phyloP scores from a whole-genome alignment of 2,113 vertebrate species.

The Nematolebias whitei region DNA sequence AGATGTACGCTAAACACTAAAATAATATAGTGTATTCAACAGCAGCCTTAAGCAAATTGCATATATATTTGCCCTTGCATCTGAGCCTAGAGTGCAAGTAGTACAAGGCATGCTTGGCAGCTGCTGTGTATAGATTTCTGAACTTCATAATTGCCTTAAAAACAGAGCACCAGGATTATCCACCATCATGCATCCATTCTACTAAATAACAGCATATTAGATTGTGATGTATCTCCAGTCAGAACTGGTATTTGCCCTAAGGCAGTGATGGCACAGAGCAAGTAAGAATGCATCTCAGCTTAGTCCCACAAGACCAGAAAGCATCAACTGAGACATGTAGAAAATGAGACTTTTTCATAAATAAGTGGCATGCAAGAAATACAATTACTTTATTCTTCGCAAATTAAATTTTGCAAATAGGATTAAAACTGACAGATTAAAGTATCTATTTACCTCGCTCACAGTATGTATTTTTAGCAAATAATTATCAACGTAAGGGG shows the following conservation, averaged over 20 bases:
- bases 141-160: constrained; percentile 75
- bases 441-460: constrained; percentile 5
- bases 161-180: constrained; percentile 74
- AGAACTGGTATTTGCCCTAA: constrained; percentile 58
- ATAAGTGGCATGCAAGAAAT: constrained; percentile 34
- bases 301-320: constrained; percentile 19
- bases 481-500: constrained; percentile 37
- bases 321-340: constrained; percentile 10
- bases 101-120: constrained; percentile 27
- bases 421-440: constrained; percentile 37
- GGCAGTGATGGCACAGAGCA: constrained; percentile 48
- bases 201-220: constrained; percentile 76
- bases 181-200: constrained; percentile 66
- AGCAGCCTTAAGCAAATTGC: constrained; percentile 19
- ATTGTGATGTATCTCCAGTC: constrained; percentile 57
- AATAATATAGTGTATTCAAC: no score
- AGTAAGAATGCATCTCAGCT: constrained; percentile 35
- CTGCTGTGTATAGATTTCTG: constrained; percentile 53
- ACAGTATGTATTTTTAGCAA: constrained; percentile 33
- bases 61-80: constrained; percentile 37
- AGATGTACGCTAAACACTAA: no score
- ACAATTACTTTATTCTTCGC: constrained; percentile 24
- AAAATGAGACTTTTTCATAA: constrained; percentile 15
- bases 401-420: constrained; percentile 42
- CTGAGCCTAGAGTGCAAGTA: constrained; percentile 23